Conservation (phyloP, 2,797 vertebrate species). For the Percopsis omiscomaycus region DNA sequence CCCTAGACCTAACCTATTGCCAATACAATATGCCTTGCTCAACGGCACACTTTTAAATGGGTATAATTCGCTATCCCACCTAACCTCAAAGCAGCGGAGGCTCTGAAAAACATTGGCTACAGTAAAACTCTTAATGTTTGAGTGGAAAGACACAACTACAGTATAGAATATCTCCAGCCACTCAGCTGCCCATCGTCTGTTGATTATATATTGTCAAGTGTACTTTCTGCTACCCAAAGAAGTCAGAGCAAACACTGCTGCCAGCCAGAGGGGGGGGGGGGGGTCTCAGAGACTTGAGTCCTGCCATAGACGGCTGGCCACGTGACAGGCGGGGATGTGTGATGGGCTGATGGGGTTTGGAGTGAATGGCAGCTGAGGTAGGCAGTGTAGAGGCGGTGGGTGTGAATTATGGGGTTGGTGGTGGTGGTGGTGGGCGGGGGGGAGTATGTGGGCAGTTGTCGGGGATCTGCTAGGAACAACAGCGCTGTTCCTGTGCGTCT, state of each 20-base stretch:
- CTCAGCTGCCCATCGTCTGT: background rate
- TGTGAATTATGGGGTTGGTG: slow-evolving; percentile 10
- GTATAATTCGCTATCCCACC: too few species aligned
- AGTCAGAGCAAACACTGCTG: slow-evolving; percentile 49
- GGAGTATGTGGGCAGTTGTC: slow-evolving; percentile 44
- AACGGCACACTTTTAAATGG: background rate
- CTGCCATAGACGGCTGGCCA: slow-evolving; percentile 51
- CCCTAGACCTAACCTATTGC: background rate
- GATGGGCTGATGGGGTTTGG: slow-evolving; percentile 49
- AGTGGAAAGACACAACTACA: background rate
- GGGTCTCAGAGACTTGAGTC: slow-evolving; percentile 5
- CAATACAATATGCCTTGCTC: background rate
- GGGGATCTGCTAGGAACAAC: slow-evolving; percentile 73
- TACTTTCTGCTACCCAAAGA: slow-evolving; percentile 27
- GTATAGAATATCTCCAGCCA: background rate
- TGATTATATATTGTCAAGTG: slow-evolving; percentile 17
- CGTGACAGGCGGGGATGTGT: slow-evolving; percentile 51
- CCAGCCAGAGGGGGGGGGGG: slow-evolving; percentile 40
- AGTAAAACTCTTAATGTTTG: background rate
- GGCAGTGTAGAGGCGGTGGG: slow-evolving; percentile 8
- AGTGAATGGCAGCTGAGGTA: slow-evolving; percentile 62
- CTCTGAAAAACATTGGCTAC: background rate
- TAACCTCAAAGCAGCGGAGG: too few species aligned
- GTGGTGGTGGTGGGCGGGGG: slow-evolving; percentile 18
- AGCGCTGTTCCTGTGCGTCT: slow-evolving; percentile 81